A percentile compares a stretch with the other conserved stretches of the same genome.
phyloP scores from a whole-genome alignment of 35 echinoderm and acorn worm genomes.

The Diadema setosum region DNA sequence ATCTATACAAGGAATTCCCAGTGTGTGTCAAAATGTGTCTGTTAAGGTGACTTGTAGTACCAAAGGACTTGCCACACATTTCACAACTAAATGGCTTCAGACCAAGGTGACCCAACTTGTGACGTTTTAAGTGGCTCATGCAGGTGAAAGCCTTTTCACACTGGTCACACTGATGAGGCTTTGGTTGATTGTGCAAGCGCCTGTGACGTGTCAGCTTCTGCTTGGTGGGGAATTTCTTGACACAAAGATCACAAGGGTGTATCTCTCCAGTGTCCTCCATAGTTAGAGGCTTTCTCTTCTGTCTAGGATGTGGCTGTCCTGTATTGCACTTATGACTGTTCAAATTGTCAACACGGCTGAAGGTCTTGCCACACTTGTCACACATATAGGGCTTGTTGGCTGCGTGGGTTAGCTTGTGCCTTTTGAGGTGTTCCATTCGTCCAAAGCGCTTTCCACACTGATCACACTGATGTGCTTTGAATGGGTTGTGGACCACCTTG shows the following conservation, averaged over 20 bases:
- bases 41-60: neutral
- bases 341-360: neutral
- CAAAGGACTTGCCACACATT: slow-evolving; percentile 4
- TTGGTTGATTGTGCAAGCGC: neutral
- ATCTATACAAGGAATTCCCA: neutral
- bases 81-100: neutral
- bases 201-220: slow-evolving; percentile 15
- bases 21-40: slow-evolving; percentile 15
- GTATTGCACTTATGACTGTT: neutral
- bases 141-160: slow-evolving; percentile 24
- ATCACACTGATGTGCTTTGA: neutral
- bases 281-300: neutral
- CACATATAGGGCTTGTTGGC: slow-evolving; percentile 14
- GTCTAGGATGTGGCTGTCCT: neutral
- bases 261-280: neutral
- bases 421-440: neutral
- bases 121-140: slow-evolving; percentile 8
- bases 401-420: neutral
- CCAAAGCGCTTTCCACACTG: neutral
- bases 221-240: neutral
- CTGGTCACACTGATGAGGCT: slow-evolving; percentile 22
- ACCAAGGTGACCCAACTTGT: neutral
- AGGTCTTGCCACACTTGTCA: slow-evolving; percentile 9
- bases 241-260: neutral
- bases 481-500: neutral